Base-by-base conservation (phyloP, 2,797 vertebrate species). In the Heterohyrax brucei region DNA sequence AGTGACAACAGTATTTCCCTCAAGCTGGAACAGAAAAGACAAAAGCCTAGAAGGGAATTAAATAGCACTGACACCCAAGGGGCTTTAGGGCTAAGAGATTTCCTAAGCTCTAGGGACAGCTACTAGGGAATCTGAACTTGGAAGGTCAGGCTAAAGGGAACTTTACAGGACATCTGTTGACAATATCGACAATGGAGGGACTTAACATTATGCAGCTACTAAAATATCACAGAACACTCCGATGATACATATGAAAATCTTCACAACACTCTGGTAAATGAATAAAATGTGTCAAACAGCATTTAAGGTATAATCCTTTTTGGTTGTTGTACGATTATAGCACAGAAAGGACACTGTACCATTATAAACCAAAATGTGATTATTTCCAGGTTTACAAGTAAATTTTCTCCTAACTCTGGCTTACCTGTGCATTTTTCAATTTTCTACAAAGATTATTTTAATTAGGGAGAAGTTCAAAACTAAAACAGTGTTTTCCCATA, bases 391-490 rank as follows among this genome's bases (percentile, higher is more conserved):
- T 79, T 82, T 72, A 66, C 12, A 61, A 66, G 85, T 62, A 39
- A 76, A n/a, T 50, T 78, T 76, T 80, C 12, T 44, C 78, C 59
- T 75, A 79, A 68, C 48, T 68, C 61, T 59, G 88, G 13, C 76
- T 90, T 87, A 82, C 33, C 3, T 22, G 13, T 46, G 10, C 9
- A 44, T 66, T 84, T 72, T 44, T 2, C 1, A 66, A 9, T 61
- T 81, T 92, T 84, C 85, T 53, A 76, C 39, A 85, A 53, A 88
- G 21, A 59, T 78, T 61, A 82, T 62, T 78, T 93, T 80, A 76
- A 24, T 81, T 70, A 61, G 16, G 8, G 73, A 91, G 68, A 82
- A 76, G 77, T 50, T 14, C 68, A 91, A 53, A 73, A 28, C 6
- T 26, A 78, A 33, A 78, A 26, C 18, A 68, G 30, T n/a, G n/a